A percentile compares a stretch with the other conserved stretches of the same genome.
Evolutionary conservation across 2,888 invertebrate species (phyloP).

Genomic region (Merodon equestris): DNA sequence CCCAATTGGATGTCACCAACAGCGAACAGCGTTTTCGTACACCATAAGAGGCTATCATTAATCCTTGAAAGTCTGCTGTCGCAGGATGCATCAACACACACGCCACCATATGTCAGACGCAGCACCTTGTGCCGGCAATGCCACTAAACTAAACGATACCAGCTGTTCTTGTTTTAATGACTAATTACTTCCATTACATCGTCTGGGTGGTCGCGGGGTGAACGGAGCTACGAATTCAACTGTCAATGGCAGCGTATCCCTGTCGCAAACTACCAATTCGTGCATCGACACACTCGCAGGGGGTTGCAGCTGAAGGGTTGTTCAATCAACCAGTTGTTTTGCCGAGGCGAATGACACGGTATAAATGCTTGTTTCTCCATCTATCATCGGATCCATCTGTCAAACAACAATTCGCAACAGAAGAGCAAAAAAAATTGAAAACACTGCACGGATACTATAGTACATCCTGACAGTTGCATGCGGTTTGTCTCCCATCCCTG

Average conservation of each 20-base stretch:
- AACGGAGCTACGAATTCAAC: slow-evolving; percentile 45
- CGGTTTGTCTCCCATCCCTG: slow-evolving; percentile 16
- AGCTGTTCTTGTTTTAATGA: slow-evolving; percentile 66
- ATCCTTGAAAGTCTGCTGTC: slow-evolving; percentile 42
- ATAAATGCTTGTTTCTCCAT: slow-evolving; percentile 8
- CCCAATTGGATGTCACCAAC: slow-evolving; percentile 40
- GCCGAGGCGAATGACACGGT: slow-evolving; percentile 14
- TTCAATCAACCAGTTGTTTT: slow-evolving; percentile 17
- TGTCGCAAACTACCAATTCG: slow-evolving; percentile 17
- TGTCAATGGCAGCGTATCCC: slow-evolving; percentile 55
- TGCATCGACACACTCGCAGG: slow-evolving; percentile 12
- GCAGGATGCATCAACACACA: slow-evolving; percentile 29
- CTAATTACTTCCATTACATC: slow-evolving; percentile 61
- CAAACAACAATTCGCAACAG: slow-evolving; percentile 56
- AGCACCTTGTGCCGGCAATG: slow-evolving; percentile 33
- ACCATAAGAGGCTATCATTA: slow-evolving; percentile 53
- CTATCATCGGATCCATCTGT: slow-evolving; percentile 57
- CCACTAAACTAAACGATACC: slow-evolving; percentile 41
- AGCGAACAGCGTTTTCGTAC: slow-evolving; percentile 36
- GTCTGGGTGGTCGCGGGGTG: slow-evolving; percentile 48
- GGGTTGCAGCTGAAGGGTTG: slow-evolving; percentile 27
- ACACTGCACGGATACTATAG: neutral
- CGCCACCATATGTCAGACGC: slow-evolving; percentile 50
- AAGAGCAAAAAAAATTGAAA: slow-evolving; percentile 14
- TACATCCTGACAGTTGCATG: slow-evolving; percentile 39